phyloP scores from a whole-genome alignment of 2,113 vertebrate species.

The Electrona antarctica region DNA sequence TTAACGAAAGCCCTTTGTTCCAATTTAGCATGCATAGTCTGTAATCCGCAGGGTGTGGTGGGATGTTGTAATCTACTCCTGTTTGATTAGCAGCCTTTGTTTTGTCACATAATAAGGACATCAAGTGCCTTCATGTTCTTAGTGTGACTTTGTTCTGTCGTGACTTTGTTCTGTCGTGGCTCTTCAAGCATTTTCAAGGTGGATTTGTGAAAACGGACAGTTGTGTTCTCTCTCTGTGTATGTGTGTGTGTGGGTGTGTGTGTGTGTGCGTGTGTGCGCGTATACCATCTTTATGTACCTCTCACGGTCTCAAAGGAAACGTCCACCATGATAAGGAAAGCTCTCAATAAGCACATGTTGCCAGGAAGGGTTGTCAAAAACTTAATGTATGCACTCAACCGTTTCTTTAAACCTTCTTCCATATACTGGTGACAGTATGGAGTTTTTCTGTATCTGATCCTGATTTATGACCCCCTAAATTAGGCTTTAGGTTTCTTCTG shows the following conservation, averaged over 20 bases:
- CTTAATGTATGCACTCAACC: not conserved
- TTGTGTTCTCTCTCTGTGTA: not conserved
- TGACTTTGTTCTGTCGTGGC: slow-evolving; percentile 11
- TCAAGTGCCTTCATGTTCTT: slow-evolving; percentile 65
- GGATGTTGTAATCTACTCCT: slow-evolving; percentile 30
- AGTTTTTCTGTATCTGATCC: no score
- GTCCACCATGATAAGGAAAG: slow-evolving; percentile 15
- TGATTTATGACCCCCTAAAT: no score
- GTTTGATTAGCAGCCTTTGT: slow-evolving; percentile 41
- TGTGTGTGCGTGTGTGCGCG: slow-evolving; percentile 20
- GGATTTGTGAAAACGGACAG: slow-evolving; percentile 2
- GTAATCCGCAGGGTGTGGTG: slow-evolving; percentile 30
- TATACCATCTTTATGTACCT: slow-evolving; percentile 36
- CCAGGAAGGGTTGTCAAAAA: not conserved
- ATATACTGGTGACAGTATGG: slow-evolving; percentile 12
- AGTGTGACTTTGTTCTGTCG: slow-evolving; percentile 30
- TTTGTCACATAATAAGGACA: slow-evolving; percentile 55
- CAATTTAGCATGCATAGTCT: slow-evolving; percentile 48
- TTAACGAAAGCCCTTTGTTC: slow-evolving; percentile 30
- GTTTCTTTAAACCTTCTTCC: slow-evolving; percentile 1
- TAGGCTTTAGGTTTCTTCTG: no score
- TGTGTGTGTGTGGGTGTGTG: slow-evolving; percentile 8
- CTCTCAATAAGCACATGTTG: not conserved
- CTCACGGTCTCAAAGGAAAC: slow-evolving; percentile 32
- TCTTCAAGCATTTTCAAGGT: no score